Evolutionary conservation across 2,797 vertebrate genomes (phyloP).

Genomic region (Cercopithecus mitis): DNA sequence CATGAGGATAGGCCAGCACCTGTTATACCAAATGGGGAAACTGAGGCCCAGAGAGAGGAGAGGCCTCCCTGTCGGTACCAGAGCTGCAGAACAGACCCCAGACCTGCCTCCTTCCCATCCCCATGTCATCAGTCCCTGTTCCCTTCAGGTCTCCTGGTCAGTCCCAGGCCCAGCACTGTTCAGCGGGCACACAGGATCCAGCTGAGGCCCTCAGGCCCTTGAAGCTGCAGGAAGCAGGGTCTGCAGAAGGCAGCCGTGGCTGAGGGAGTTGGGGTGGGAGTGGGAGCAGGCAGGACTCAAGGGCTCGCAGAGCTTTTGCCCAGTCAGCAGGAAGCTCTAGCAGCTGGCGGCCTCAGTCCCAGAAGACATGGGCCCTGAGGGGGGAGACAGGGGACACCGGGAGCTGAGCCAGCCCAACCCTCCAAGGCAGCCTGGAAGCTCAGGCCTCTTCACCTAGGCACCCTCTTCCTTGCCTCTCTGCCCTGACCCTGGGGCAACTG

Average conservation of each 20-base stretch:
- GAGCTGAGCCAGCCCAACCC: slow-evolving; percentile 35
- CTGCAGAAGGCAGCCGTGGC: neutral
- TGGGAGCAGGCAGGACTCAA: slow-evolving; percentile 38
- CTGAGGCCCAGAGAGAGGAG: neutral
- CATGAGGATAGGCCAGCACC: neutral
- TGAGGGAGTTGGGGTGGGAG: slow-evolving; percentile 13
- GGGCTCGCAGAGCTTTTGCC: slow-evolving; percentile 67
- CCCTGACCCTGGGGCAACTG: slow-evolving; percentile 52
- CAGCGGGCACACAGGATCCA: neutral
- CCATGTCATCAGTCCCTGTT: slow-evolving; percentile 41
- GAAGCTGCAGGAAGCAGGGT: slow-evolving; percentile 3
- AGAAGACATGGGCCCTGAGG: slow-evolving; percentile 37
- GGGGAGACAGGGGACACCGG: neutral
- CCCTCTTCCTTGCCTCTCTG: slow-evolving; percentile 41
- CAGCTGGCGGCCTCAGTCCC: slow-evolving; percentile 57
- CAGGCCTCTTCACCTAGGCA: neutral
- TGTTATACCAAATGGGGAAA: slow-evolving; percentile 28
- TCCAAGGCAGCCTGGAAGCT: neutral
- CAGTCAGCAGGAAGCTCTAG: slow-evolving; percentile 74
- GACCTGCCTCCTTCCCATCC: slow-evolving; percentile 36
- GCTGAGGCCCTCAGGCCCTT: neutral
- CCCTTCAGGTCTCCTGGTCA: neutral
- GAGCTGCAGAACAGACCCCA: slow-evolving; percentile 66
- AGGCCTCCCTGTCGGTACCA: slow-evolving; percentile 54
- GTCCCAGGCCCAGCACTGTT: neutral